phyloP scores from a whole-genome alignment of 2,797 vertebrate genomes.

The Pterois miles region DNA sequence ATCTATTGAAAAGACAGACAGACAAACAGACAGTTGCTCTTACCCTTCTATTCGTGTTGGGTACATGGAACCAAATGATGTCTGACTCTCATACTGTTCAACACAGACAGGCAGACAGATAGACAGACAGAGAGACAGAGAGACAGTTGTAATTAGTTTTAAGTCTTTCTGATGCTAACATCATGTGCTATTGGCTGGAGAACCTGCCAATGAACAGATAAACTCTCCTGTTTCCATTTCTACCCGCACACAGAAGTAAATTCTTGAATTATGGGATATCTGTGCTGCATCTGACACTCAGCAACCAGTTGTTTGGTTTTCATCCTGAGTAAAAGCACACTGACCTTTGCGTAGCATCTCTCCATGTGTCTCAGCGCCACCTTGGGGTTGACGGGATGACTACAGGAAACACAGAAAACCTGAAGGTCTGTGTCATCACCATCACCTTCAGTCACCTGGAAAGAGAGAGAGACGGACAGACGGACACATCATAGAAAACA shows the following conservation, averaged over 20 bases:
- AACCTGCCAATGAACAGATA: neutral
- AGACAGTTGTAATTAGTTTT: neutral
- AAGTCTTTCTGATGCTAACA: neutral
- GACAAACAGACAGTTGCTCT: conserved; percentile 53
- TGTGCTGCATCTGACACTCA: neutral
- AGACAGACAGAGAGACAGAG: neutral
- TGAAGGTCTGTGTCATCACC: conserved; percentile 93
- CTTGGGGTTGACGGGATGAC: conserved; percentile 92
- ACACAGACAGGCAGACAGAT: neutral
- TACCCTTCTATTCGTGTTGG: conserved; percentile 94
- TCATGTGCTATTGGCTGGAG: neutral
- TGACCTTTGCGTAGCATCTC: conserved; percentile 92
- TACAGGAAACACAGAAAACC: conserved; percentile 95
- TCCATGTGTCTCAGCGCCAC: conserved; percentile 94
- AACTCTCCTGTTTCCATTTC: neutral
- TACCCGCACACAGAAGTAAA: neutral
- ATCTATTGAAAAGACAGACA: neutral
- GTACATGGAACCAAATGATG: conserved; percentile 95
- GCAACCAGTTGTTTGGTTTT: neutral
- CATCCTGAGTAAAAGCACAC: neutral
- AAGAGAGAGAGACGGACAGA: neutral
- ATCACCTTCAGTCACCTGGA: conserved; percentile 90
- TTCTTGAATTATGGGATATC: neutral
- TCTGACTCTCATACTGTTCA: conserved; percentile 92
- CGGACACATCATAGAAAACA: neutral